Conservation (phyloP, 2,797 vertebrate species). For the Malurus splendens region DNA sequence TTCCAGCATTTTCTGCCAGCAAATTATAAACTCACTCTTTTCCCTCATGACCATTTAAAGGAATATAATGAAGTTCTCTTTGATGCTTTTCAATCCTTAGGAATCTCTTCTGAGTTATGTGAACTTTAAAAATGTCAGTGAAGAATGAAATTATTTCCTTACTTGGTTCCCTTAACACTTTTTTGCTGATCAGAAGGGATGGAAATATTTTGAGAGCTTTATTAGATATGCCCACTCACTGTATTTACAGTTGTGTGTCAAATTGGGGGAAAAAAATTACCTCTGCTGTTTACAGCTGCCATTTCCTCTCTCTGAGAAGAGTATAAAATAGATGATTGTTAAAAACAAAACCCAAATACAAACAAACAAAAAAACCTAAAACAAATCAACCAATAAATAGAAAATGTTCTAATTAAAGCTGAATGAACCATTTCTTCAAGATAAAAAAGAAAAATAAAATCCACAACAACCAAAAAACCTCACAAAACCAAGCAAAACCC, state of each 20-base stretch:
- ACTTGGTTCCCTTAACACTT: background rate
- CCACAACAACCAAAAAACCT: background rate
- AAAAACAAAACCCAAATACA: background rate
- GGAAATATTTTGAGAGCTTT: background rate
- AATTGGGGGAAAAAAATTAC: background rate
- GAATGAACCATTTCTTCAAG: background rate
- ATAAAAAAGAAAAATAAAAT: background rate
- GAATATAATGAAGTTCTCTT: constrained; percentile 7
- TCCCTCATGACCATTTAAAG: constrained; percentile 10
- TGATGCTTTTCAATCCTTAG: background rate
- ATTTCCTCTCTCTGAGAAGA: background rate
- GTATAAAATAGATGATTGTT: background rate
- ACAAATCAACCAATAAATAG: background rate
- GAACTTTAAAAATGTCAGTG: constrained; percentile 21
- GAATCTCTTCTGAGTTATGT: background rate
- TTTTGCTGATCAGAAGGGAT: background rate
- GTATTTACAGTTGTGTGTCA: background rate
- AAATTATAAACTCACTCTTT: background rate
- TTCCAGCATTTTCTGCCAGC: background rate
- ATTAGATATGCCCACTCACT: background rate
- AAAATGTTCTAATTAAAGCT: background rate
- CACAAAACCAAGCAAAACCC: fast-evolving
- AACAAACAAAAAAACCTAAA: fast-evolving
- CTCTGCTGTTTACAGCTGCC: background rate
- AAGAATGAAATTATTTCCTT: constrained; percentile 3